A percentile compares a stretch with the other conserved stretches of the same genome.
These are phyloP conservation scores for Zeus faber DNA, from an alignment of 2,113 vertebrate genomes.

Conservation along the genomic window DNA sequence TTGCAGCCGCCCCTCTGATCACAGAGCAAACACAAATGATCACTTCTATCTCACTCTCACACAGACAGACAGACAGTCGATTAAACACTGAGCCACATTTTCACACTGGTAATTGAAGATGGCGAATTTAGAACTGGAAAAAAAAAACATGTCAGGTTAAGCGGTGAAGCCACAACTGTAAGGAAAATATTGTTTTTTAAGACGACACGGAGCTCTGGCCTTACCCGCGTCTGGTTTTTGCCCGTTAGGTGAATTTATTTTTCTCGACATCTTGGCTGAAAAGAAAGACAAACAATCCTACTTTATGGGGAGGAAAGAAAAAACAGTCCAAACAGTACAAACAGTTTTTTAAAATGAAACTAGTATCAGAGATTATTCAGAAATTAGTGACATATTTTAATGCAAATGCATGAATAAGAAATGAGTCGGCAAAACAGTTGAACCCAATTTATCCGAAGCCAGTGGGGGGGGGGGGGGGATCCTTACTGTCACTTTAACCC, in stretches of 20 bases:
- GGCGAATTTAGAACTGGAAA: constrained; percentile 3
- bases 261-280: constrained; percentile 98
- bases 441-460: too few species aligned
- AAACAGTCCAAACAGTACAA: too few species aligned
- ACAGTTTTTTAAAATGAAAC: too few species aligned
- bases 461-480: too few species aligned
- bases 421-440: too few species aligned
- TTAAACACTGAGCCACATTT: not conserved
- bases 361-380: too few species aligned
- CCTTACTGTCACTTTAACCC: too few species aligned
- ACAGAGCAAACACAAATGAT: constrained; percentile 46
- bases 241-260: constrained; percentile 94
- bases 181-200: constrained; percentile 16
- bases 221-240: constrained; percentile 96
- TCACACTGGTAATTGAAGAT: constrained; percentile 4
- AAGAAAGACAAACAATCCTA: constrained; percentile 68
- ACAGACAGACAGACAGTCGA: not conserved
- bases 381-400: not conserved
- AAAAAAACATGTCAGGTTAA: constrained; percentile 5
- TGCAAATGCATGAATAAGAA: too few species aligned
- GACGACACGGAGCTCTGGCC: constrained; percentile 56
- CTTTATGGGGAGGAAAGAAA: constrained; percentile 27
- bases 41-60: not conserved
- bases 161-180: constrained; percentile 18
- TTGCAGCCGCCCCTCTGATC: constrained; percentile 30